phyloP scores from a whole-genome alignment of 2,113 vertebrate genomes.

The Xiphophorus hellerii region DNA sequence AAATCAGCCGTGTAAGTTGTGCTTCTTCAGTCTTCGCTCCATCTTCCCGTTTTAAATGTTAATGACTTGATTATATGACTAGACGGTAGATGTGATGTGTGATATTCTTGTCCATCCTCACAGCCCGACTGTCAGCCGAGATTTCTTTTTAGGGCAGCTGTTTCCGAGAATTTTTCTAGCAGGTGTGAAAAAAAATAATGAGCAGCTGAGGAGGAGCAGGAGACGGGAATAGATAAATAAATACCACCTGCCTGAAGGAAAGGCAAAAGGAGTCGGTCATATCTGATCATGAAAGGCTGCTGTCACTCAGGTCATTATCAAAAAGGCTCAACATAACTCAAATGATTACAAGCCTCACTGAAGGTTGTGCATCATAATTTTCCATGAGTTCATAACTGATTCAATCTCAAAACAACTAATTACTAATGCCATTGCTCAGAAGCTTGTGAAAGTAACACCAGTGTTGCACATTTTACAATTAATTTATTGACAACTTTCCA shows the following conservation, averaged over 20 bases:
- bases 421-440: neutral
- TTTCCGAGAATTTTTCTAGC: conserved; percentile 42
- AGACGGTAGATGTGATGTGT: conserved; percentile 49
- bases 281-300: conserved; percentile 74
- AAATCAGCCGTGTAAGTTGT: neutral
- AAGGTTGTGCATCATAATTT: conserved; percentile 10
- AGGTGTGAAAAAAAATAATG: conserved; percentile 52
- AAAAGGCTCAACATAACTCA: conserved; percentile 12
- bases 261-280: conserved; percentile 51
- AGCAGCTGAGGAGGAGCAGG: conserved; percentile 44
- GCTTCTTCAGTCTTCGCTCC: conserved; percentile 1
- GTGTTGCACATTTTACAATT: neutral
- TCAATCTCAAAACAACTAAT: neutral
- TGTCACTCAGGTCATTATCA: conserved; percentile 62
- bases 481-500: neutral
- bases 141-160: conserved; percentile 20
- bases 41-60: conserved; percentile 63
- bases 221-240: conserved; percentile 70
- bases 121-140: conserved; percentile 54
- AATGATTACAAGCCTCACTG: conserved; percentile 4
- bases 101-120: conserved; percentile 50
- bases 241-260: conserved; percentile 71
- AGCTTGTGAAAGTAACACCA: neutral
- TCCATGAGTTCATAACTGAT: neutral
- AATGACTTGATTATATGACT: conserved; percentile 57